These are phyloP conservation scores for Drosophila kanapiae DNA, from an alignment of 1,140 invertebrate genomes.

Conservation along the genomic window DNA sequence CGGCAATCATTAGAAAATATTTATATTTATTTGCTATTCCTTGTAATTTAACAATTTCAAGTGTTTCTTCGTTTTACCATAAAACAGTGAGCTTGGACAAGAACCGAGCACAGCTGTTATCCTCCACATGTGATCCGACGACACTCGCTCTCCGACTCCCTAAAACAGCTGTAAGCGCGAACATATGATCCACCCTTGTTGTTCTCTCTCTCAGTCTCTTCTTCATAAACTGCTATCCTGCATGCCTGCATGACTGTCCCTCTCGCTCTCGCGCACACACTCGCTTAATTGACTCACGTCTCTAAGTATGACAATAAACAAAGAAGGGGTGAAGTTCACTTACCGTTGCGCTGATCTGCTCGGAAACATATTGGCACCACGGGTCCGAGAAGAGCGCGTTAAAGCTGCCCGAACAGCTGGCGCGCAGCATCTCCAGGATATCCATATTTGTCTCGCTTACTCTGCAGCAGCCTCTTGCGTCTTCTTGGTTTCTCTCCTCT, in stretches of 20 bases:
- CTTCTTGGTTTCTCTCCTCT: neutral
- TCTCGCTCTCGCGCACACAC: neutral
- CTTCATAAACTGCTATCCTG: neutral
- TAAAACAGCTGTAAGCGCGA: constrained; percentile 13
- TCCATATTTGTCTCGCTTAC: constrained; percentile 53
- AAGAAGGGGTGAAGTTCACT: constrained; percentile 55
- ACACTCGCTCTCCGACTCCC: neutral
- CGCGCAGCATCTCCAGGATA: constrained; percentile 72
- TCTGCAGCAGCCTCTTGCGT: neutral
- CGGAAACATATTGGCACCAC: constrained; percentile 72
- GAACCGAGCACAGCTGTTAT: constrained; percentile 18
- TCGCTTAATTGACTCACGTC: constrained; percentile 16
- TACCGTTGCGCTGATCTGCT: constrained; percentile 69
- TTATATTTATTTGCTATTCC: neutral
- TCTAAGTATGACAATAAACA: constrained; percentile 12
- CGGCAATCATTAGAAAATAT: neutral
- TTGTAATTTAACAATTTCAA: neutral
- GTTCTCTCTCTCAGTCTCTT: too few species aligned
- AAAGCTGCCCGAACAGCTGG: constrained; percentile 60
- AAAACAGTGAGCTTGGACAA: neutral
- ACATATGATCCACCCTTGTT: constrained; percentile 3
- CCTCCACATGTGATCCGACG: neutral
- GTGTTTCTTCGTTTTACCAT: neutral
- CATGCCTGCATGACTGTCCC: neutral
- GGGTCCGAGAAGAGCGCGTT: constrained; percentile 74